Evolutionary conservation across 2,888 invertebrate genomes (phyloP), one percentile per base, ranked within the genome.

Genomic region (Allygus modestus): DNA sequence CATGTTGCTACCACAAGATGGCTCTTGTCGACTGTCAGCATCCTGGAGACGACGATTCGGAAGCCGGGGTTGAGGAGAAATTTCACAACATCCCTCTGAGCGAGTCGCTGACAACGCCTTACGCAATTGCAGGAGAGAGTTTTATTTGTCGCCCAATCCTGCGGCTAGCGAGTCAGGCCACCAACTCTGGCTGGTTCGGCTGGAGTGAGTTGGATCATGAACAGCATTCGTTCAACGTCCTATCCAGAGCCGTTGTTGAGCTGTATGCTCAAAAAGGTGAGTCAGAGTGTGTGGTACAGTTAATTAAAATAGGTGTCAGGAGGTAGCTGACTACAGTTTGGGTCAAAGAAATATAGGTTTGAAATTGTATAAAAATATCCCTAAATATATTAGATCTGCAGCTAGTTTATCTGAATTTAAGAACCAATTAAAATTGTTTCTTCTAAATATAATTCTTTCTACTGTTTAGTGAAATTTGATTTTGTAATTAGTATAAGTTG

Each of bases 1-100:
- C 83, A 15, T 83, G 83, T 54, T 83, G 83, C 31, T 83, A 83
- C 41, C 83, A 83, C 58, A 83, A 83, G 31, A 83, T 83, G 83
- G 46, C 58, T 17, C 83, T 73, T 26, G n/a, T n/a, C n/a, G n/a
- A n/a, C n/a, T n/a, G n/a, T n/a, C n/a, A n/a, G n/a, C n/a, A n/a
- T n/a, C 1, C 15, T 26, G 51, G 26, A 28, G 79, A 33, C 0
- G 31, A 20, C 33, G n/a, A 54, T 20, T 17, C 33, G 11, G 58
- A 79, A 26, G 20, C 1, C 12, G 33, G 58, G 0, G 28, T 15
- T 28, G 43, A 28, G 0, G 46, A 82, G 31, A 23, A 20, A 28
- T 83, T 73, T 46, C n/a, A 58, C 17, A 71, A 83, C 26, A 71
- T 83, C 26, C 83, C 83, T 31, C 17, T 54, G 5, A 83, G 83